Evolutionary conservation across 2,113 vertebrate genomes (phyloP), one percentile per base, ranked within the genome.

Genomic region (Chloroceryle aenea): DNA sequence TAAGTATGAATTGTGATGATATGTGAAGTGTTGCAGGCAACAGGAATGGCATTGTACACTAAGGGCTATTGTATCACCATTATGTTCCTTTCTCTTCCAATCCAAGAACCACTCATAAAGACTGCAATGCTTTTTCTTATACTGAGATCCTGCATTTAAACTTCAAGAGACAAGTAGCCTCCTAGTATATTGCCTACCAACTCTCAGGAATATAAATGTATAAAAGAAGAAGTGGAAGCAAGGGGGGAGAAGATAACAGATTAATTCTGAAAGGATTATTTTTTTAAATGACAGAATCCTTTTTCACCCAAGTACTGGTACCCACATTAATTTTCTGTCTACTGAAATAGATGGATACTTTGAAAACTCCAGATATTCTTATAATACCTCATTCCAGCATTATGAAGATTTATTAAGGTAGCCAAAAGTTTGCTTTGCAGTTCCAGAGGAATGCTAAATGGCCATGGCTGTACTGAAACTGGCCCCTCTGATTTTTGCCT

Each of bases 231-330:
- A 74, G 20, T 13, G 45, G 21, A 66, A 69, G 45, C 17, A 29
- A 19, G 0, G 18, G 0, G 4, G 1, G 2, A 34, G 8, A 56
- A 87, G 17, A 52, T 17, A 10, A 23, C 2, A 67, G 23, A 25
- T 50, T 48, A 27, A 87, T 62, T 89, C 59, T 68, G 27, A 88
- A 89, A 77, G 9, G 23, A 5, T 45, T n/a, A n/a, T 38, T 21
- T 38, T 66, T 83, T 50, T 62, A 42, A 71, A 52, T 27, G 42
- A 16, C 4, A 42, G n/a, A 58, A 62, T 55, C 5, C 1, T 45
- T 87, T 90, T 63, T 47, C 45, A 72, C 15, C 17, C 40, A 45
- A 61, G 50, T 43, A 64, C 23, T 18, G 2, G 5, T 18, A 36
- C 5, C 9, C 7, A 15, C 40, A 72, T 88, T 58, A 11, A 40